Percentiles rank a stretch among this genome's conserved stretches.
phyloP scores from a whole-genome alignment of 2,113 vertebrate genomes.

The Festucalex cinctus region DNA sequence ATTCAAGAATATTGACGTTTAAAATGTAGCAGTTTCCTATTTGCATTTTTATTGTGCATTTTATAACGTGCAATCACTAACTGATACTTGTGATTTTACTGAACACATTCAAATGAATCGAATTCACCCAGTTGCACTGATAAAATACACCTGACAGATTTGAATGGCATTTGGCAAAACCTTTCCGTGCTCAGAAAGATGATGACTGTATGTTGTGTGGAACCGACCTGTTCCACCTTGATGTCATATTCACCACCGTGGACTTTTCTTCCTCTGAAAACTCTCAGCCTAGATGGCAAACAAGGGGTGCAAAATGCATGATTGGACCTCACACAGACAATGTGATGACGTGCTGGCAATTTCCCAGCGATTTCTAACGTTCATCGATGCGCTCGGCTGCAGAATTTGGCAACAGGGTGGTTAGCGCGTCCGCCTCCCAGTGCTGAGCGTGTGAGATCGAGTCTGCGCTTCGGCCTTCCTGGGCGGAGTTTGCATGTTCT shows the following conservation, averaged over 20 bases:
- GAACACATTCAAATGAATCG: no score
- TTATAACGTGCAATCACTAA: no score
- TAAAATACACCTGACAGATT: not conserved
- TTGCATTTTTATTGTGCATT: not conserved
- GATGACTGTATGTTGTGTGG: not conserved
- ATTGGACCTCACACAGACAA: not conserved
- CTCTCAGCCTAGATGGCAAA: conserved; percentile 76
- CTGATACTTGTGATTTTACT: no score
- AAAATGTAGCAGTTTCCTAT: not conserved
- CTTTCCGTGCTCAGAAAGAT: not conserved
- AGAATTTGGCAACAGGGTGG: no score
- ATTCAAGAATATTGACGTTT: not conserved
- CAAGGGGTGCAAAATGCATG: no score
- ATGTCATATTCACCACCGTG: conserved; percentile 86
- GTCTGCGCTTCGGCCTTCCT: no score
- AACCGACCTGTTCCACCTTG: conserved; percentile 84
- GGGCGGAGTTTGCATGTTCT: no score
- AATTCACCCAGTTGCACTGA: not conserved
- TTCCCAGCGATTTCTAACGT: no score
- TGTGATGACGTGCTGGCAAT: not conserved
- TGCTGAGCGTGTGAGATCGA: no score
- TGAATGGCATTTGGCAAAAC: not conserved
- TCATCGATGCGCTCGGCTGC: no score
- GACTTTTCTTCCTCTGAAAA: conserved; percentile 85
- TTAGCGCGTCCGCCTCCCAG: no score